Evolutionary conservation across 1,140 invertebrate genomes (phyloP), one percentile per base, ranked within the genome.

Genomic region (Neodiprion lecontei): DNA sequence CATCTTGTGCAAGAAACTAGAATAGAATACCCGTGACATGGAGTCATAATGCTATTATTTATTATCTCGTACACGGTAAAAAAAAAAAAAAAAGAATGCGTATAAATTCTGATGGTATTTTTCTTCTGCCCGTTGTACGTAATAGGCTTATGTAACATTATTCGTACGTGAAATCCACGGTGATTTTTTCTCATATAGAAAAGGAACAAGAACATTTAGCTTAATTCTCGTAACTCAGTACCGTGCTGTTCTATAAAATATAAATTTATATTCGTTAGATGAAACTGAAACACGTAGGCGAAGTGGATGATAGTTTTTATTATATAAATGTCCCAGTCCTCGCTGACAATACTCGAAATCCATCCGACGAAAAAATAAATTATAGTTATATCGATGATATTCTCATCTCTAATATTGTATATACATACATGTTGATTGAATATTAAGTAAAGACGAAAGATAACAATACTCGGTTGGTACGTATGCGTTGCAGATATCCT

Each of bases 261-360:
- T 17, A 47, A 40, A 14, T 66, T 9, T 53, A 70, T 17, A 50
- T 67, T 67, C 48, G 23, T 48, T 7, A 61, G n/a, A 9, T 70
- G 12, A 17, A 61, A 65, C 28, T 28, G 7, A 50, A 70, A 72
- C 40, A 40, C 40, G 72, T 66, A 23, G 53, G 28, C 28, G 28
- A 40, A 40, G 28, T 40, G 28, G 28, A 40, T 40, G 5, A 40
- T 40, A 40, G 28, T 5, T 40, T 40, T 40, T 40, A 40, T 40
- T 40, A 40, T 40, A 40, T 47, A 74, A 74, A 72, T 80, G 75
- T 79, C 72, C 79, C 80, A 80, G 73, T 80, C 80, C 80, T 81
- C 80, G 78, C 77, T 80, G 80, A 81, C 80, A 81, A 81, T 81
- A 81, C 79, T 81, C 77, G 74, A 73, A 80, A 78, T 80, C 80